Evolutionary conservation across 2,888 invertebrate species (phyloP).

Genomic region (Strigamia crassipes): DNA sequence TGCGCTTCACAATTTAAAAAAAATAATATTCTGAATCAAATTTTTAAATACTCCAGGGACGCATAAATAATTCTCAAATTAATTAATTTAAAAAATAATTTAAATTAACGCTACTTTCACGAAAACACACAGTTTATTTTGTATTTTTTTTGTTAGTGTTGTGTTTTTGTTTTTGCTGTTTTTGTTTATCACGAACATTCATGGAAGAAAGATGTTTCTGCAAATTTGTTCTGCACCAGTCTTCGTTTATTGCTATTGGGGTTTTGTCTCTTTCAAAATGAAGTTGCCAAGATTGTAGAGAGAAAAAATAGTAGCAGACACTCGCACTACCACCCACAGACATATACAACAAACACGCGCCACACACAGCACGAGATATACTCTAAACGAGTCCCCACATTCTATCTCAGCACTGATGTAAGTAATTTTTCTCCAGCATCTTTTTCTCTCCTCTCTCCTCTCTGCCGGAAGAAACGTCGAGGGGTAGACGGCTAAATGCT

Average conservation of each 20-base stretch:
- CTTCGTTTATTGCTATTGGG: slow-evolving; percentile 23
- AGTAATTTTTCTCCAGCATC: slow-evolving; percentile 21
- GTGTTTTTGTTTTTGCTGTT: background rate
- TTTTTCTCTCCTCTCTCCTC: background rate
- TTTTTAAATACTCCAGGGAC: no score
- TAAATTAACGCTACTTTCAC: no score
- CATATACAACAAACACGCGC: background rate
- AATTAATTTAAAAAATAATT: no score
- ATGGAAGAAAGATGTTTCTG: slow-evolving; percentile 20
- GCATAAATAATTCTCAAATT: no score
- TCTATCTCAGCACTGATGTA: slow-evolving; percentile 13
- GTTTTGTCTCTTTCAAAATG: slow-evolving; percentile 12
- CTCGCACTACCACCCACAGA: background rate
- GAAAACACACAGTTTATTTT: background rate
- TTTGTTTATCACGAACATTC: background rate
- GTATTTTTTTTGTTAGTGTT: background rate
- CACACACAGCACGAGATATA: background rate
- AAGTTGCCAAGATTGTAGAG: slow-evolving; percentile 7
- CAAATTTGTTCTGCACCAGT: slow-evolving; percentile 31
- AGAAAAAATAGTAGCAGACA: background rate
- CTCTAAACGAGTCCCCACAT: background rate
- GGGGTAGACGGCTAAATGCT: slow-evolving; percentile 12
- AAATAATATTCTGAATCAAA: background rate
- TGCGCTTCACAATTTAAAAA: no score
- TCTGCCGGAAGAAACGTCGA: slow-evolving; percentile 18